Conservation (phyloP, 2,113 vertebrate species). For the Ascaphus truei region DNA sequence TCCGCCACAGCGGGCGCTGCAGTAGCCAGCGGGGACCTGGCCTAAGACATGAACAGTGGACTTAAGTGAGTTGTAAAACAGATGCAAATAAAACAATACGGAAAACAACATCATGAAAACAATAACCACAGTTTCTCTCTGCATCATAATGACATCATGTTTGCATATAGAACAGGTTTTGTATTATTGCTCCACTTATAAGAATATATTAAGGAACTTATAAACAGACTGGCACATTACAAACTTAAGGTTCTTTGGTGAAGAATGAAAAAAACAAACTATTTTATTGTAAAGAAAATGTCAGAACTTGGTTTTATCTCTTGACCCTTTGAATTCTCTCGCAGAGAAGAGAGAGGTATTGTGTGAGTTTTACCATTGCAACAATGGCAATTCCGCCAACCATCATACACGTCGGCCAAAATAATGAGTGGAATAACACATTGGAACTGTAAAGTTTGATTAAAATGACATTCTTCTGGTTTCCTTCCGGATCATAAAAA, state of each 20-base stretch:
- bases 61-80: not conserved
- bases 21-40: too few species aligned
- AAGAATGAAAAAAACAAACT: slow-evolving; percentile 65
- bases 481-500: slow-evolving; percentile 74
- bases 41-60: not conserved
- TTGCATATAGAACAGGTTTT: slow-evolving; percentile 75
- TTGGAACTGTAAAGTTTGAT: slow-evolving; percentile 82
- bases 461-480: slow-evolving; percentile 76
- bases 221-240: slow-evolving; percentile 70
- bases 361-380: slow-evolving; percentile 91
- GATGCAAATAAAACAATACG: not conserved
- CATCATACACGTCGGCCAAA: slow-evolving; percentile 90
- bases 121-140: slow-evolving; percentile 52
- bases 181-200: slow-evolving; percentile 75
- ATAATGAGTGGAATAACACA: slow-evolving; percentile 79
- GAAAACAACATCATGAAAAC: slow-evolving; percentile 51
- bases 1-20: too few species aligned
- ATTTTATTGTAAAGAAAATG: slow-evolving; percentile 55
- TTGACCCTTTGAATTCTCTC: slow-evolving; percentile 80
- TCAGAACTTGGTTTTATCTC: slow-evolving; percentile 64
- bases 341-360: slow-evolving; percentile 87
- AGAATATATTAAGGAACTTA: slow-evolving; percentile 70
- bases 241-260: slow-evolving; percentile 84
- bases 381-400: slow-evolving; percentile 78
- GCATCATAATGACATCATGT: slow-evolving; percentile 63